A percentile compares a stretch with the other conserved stretches of the same genome.
Conservation (phyloP, 2,888 invertebrate genomes). For the Drosophila acutilabella region DNA sequence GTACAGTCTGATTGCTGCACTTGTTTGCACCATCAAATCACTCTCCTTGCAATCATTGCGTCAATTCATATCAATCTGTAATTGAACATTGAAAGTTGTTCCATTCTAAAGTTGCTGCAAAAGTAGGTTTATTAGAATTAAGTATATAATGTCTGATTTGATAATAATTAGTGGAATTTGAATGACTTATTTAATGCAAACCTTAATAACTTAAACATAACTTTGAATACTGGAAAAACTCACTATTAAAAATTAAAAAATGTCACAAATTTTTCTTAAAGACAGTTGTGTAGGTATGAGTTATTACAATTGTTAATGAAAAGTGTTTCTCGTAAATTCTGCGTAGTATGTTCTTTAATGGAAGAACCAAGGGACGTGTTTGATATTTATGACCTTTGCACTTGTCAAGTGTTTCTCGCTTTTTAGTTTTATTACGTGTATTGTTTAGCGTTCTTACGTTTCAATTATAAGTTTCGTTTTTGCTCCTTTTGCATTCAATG, state of each 20-base stretch:
- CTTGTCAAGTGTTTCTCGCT: background rate
- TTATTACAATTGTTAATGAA: background rate
- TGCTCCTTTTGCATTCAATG: background rate
- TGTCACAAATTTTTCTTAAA: no score
- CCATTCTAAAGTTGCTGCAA: conserved; percentile 5
- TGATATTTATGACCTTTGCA: background rate
- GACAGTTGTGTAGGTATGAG: no score
- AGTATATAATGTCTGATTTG: no score
- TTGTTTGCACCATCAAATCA: conserved; percentile 43
- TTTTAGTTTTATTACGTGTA: background rate
- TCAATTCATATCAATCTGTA: conserved; percentile 47
- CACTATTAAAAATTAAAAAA: no score
- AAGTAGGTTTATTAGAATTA: conserved; percentile 11
- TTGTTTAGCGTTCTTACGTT: conserved; percentile 28
- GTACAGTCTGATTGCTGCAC: conserved; percentile 47
- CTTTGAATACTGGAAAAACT: no score
- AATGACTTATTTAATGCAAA: no score
- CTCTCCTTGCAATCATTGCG: conserved; percentile 36
- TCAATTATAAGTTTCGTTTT: conserved; percentile 4
- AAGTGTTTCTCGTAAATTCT: background rate
- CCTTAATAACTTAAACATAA: no score
- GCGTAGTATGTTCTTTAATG: background rate
- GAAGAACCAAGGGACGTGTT: background rate
- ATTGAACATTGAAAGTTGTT: conserved; percentile 50
- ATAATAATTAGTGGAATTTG: no score